phyloP scores from a whole-genome alignment of 2,888 invertebrate genomes.

The Pollenia angustigena region DNA sequence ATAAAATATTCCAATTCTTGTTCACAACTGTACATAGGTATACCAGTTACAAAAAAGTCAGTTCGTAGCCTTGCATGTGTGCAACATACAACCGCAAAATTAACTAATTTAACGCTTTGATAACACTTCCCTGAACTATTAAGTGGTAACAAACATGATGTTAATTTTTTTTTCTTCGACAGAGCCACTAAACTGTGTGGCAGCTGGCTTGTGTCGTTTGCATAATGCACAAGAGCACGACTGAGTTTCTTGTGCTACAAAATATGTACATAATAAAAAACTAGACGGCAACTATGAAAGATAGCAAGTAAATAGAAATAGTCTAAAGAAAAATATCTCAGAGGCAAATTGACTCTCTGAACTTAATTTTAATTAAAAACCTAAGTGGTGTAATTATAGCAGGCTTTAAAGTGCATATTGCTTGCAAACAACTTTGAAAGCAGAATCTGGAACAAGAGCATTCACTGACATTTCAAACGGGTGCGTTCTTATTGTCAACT shows the following conservation, averaged over 20 bases:
- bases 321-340: conserved; percentile 25
- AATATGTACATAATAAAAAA: conserved; percentile 9
- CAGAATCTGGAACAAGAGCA: not conserved
- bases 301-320: conserved; percentile 3
- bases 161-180: conserved; percentile 4
- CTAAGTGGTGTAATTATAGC: conserved; percentile 70
- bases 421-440: conserved; percentile 46
- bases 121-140: conserved; percentile 21
- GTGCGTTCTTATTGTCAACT: not conserved
- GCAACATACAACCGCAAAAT: conserved; percentile 27
- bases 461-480: not conserved
- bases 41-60: not conserved
- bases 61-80: not conserved
- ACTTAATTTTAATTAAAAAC: conserved; percentile 69
- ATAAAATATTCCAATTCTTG: conserved; percentile 17
- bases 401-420: conserved; percentile 65
- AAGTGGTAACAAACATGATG: conserved; percentile 33
- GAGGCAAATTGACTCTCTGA: conserved; percentile 63
- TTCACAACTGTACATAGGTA: conserved; percentile 22
- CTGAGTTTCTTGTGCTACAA: not conserved
- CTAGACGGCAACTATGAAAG: not conserved
- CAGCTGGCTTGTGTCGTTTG: conserved; percentile 50
- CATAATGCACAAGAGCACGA: conserved; percentile 7
- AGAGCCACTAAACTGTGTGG: conserved; percentile 33
- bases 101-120: conserved; percentile 68